Conservation (phyloP, 2,888 invertebrate genomes). For the Torymus auratus region DNA sequence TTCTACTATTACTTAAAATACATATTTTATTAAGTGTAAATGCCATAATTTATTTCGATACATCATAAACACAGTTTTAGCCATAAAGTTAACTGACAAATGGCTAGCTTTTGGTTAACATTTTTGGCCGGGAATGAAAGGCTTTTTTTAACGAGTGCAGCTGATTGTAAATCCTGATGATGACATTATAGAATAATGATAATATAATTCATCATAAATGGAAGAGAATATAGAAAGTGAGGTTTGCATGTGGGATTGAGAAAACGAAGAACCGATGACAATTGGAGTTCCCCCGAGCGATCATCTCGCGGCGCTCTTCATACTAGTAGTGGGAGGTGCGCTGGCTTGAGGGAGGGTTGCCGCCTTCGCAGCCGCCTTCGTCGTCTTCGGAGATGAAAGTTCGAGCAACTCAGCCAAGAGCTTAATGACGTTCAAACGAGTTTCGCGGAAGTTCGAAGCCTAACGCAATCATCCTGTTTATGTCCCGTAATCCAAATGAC, state of each 20-base stretch:
- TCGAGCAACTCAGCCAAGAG: slow-evolving; percentile 43
- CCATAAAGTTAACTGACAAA: too few relatives aligned
- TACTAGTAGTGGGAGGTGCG: neutral
- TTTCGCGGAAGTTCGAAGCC: slow-evolving; percentile 53
- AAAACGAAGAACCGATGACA: slow-evolving; percentile 13
- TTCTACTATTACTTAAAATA: too few relatives aligned
- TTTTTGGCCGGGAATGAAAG: too few relatives aligned
- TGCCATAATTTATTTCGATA: too few relatives aligned
- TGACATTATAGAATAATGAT: too few relatives aligned
- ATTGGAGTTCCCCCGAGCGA: slow-evolving; percentile 34
- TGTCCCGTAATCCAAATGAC: slow-evolving; percentile 54
- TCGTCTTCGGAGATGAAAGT: slow-evolving; percentile 39
- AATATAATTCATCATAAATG: too few relatives aligned
- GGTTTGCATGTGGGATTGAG: neutral
- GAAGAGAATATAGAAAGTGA: too few relatives aligned
- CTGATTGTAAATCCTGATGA: too few relatives aligned
- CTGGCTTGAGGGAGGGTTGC: neutral
- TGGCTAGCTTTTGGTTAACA: too few relatives aligned
- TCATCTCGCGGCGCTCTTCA: slow-evolving; percentile 20
- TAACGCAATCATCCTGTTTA: slow-evolving; percentile 63
- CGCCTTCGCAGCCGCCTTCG: neutral
- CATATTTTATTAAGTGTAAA: too few relatives aligned
- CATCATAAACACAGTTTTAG: too few relatives aligned
- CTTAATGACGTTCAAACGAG: slow-evolving; percentile 60
- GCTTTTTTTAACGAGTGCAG: too few relatives aligned